Conservation (phyloP, 2,797 vertebrate genomes). For the Mormyrus hasselquistii region DNA sequence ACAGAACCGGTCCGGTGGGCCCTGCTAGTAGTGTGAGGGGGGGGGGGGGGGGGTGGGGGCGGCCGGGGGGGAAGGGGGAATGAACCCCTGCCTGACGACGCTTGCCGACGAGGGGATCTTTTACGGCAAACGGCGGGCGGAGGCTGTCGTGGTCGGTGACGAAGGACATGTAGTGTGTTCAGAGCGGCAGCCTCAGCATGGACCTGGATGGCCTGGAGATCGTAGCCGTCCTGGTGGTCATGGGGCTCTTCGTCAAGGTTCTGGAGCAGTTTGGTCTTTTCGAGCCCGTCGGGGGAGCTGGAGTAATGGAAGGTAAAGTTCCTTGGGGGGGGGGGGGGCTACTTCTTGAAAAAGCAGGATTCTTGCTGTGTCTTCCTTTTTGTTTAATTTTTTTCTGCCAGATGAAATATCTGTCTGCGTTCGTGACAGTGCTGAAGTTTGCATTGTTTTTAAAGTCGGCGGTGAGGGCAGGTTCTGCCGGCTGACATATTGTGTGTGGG, state of each 20-base stretch:
- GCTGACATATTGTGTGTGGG: not conserved
- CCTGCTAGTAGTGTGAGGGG: not conserved
- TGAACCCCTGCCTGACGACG: not conserved
- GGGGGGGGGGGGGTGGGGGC: not conserved
- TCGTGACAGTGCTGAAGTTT: not conserved
- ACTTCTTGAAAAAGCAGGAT: not conserved
- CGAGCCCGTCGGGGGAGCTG: slow-evolving; percentile 46
- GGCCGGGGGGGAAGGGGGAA: not conserved
- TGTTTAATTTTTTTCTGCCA: not conserved
- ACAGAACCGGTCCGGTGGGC: not conserved
- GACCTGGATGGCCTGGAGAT: slow-evolving; percentile 97
- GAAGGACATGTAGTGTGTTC: slow-evolving; percentile 71
- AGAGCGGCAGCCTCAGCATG: slow-evolving; percentile 64
- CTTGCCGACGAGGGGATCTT: slow-evolving; percentile 47
- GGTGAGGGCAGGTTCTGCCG: not conserved
- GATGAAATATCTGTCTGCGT: not conserved
- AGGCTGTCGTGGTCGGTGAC: slow-evolving; percentile 44
- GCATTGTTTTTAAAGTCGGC: not conserved
- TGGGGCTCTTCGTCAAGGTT: slow-evolving; percentile 92
- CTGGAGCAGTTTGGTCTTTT: slow-evolving; percentile 95
- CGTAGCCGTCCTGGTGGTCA: slow-evolving; percentile 87
- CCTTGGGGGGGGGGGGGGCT: not conserved
- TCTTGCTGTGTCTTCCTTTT: not conserved
- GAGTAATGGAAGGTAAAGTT: slow-evolving; percentile 22
- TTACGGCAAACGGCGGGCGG: slow-evolving; percentile 70